phyloP scores from a whole-genome alignment of 1,140 invertebrate genomes.

The Drosophila pandora region DNA sequence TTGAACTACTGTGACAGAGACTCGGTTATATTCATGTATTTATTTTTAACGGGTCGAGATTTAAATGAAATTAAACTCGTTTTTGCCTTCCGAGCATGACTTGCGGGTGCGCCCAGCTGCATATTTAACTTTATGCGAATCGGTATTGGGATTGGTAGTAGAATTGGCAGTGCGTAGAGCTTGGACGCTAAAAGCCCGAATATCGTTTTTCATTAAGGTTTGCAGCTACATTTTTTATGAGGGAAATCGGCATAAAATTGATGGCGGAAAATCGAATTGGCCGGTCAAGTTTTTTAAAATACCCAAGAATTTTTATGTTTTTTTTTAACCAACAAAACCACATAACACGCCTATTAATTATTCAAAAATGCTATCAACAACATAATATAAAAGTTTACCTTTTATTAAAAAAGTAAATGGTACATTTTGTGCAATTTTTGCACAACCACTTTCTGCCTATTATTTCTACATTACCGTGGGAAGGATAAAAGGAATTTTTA shows the following conservation, averaged over 20 bases:
- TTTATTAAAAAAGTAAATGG: not conserved
- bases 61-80: conserved; percentile 70
- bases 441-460: not conserved
- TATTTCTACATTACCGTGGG: not conserved
- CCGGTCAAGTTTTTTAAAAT: conserved; percentile 7
- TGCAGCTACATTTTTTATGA: conserved; percentile 48
- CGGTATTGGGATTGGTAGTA: conserved; percentile 7
- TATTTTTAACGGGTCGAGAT: conserved; percentile 59
- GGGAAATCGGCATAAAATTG: conserved; percentile 51
- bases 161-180: not conserved
- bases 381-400: not conserved
- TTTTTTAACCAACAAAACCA: conserved; percentile 11
- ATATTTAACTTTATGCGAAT: conserved; percentile 69
- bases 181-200: conserved; percentile 36
- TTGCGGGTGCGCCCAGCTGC: conserved; percentile 57
- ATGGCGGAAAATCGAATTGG: conserved; percentile 39
- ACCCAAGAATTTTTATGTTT: conserved; percentile 11
- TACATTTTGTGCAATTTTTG: not conserved
- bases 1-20: conserved; percentile 54
- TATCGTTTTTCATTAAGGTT: conserved; percentile 64
- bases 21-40: conserved; percentile 26
- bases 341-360: conserved; percentile 29
- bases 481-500: not conserved
- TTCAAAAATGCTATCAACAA: not conserved
- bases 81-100: conserved; percentile 45